Conservation (phyloP, 1,140 invertebrate species). For the Pygmarrhopalites habei region DNA sequence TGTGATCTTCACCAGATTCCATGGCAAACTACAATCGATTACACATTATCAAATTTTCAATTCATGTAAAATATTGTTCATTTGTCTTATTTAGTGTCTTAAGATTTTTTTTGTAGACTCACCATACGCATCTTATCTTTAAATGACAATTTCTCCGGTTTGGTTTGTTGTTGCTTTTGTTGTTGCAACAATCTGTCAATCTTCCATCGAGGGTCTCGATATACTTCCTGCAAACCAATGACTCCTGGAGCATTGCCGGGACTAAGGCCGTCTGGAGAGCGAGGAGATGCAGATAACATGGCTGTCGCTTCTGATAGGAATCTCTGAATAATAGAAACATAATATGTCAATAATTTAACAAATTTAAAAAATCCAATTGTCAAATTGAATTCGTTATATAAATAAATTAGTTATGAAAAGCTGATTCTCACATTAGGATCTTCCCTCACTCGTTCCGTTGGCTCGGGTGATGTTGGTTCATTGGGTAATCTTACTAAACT, state of each 20-base stretch:
- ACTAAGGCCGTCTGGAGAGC: slow-evolving; percentile 56
- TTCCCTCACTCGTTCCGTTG: slow-evolving; percentile 59
- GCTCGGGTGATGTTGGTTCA: slow-evolving; percentile 41
- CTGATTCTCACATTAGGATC: slow-evolving; percentile 78
- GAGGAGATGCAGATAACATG: slow-evolving; percentile 63
- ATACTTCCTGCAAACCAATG: slow-evolving; percentile 64
- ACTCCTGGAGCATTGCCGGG: slow-evolving; percentile 74
- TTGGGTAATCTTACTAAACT: too few relatives aligned
- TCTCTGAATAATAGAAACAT: slow-evolving; percentile 52
- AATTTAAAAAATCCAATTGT: too few relatives aligned
- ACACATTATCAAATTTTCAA: slow-evolving; percentile 92
- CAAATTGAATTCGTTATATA: too few relatives aligned
- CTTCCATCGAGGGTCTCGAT: slow-evolving; percentile 71
- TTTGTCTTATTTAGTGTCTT: too few relatives aligned
- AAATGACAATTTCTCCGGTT: slow-evolving; percentile 84
- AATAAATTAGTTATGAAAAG: too few relatives aligned
- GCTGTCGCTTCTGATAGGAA: slow-evolving; percentile 72
- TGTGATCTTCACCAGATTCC: slow-evolving; percentile 77
- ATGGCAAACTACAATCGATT: too few relatives aligned
- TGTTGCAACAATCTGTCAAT: slow-evolving; percentile 70
- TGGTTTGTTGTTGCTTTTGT: slow-evolving; percentile 58
- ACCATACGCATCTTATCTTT: slow-evolving; percentile 53
- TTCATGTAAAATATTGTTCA: too few relatives aligned
- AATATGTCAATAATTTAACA: slow-evolving; percentile 1
- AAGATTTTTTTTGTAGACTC: too few relatives aligned